phyloP scores from a whole-genome alignment of 2,113 vertebrate species.

The Cochlearius cochlearius region DNA sequence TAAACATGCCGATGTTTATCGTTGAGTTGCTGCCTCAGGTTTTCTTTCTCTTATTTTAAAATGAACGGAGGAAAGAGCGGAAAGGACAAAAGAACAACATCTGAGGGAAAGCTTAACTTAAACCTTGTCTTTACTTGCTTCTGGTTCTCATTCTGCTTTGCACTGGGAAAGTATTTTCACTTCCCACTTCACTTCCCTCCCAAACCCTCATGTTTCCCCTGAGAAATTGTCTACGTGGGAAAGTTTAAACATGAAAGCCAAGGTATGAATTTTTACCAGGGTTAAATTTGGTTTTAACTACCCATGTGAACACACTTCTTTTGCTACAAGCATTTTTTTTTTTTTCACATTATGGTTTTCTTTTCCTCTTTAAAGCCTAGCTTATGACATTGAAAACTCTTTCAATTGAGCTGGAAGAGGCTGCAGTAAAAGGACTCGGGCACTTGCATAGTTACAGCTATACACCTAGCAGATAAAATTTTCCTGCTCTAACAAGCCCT shows the following conservation, averaged over 20 bases:
- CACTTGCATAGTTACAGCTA: not conserved
- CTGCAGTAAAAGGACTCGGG: not conserved
- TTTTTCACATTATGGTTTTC: not conserved
- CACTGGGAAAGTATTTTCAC: not conserved
- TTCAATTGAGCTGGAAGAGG: not conserved
- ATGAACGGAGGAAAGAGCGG: not conserved
- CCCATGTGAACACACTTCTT: not conserved
- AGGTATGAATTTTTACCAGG: not conserved
- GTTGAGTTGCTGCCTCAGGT: not conserved
- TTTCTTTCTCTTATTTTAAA: not conserved
- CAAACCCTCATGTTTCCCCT: not conserved
- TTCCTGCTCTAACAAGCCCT: constrained; percentile 5
- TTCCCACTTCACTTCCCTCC: not conserved
- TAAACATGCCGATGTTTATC: not conserved
- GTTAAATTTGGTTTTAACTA: not conserved
- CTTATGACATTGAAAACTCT: not conserved
- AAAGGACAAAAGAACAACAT: not conserved
- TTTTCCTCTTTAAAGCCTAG: not conserved
- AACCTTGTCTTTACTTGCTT: not conserved
- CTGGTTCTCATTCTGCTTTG: not conserved
- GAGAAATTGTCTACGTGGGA: not conserved
- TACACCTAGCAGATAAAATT: not conserved
- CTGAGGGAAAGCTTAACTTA: not conserved
- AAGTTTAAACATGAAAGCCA: constrained; percentile 13
- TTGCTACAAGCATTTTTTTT: not conserved